These are phyloP conservation scores for Agrochola circellaris DNA, from an alignment of 2,888 invertebrate genomes.

Conservation along the genomic window DNA sequence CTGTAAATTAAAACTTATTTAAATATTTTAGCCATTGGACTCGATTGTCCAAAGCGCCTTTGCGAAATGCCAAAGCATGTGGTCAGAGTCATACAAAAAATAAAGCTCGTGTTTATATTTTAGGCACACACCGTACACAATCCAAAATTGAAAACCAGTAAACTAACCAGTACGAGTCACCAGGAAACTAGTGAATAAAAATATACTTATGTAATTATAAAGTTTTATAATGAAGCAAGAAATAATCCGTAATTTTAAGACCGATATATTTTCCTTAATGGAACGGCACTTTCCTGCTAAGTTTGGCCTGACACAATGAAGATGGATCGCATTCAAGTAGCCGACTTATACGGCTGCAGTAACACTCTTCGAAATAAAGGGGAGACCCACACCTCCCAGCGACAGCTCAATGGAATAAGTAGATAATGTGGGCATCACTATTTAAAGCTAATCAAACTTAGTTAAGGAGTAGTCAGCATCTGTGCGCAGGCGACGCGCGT, in stretches of 20 bases:
- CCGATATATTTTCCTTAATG: conserved; percentile 55
- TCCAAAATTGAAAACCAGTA: background rate
- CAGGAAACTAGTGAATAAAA: conserved; percentile 14
- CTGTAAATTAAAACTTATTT: too few species aligned
- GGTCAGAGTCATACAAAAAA: background rate
- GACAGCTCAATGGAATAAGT: conserved; percentile 90
- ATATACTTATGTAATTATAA: background rate
- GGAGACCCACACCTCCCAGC: conserved; percentile 82
- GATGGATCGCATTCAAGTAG: conserved; percentile 44
- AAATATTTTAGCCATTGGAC: background rate
- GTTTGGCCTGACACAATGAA: conserved; percentile 16
- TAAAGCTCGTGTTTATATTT: background rate
- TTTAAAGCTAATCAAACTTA: conserved; percentile 92
- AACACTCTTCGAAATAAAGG: conserved; percentile 76
- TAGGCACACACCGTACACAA: background rate
- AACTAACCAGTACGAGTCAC: background rate
- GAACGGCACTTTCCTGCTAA: conserved; percentile 33
- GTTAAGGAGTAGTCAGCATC: conserved; percentile 91
- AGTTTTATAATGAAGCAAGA: conserved; percentile 16
- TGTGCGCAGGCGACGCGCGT: conserved; percentile 84
- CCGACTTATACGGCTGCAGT: conserved; percentile 67
- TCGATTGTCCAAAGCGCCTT: conserved; percentile 19
- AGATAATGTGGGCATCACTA: conserved; percentile 91
- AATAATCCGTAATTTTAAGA: conserved; percentile 10
- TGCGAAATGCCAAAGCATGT: background rate